Evolutionary conservation across 2,797 vertebrate genomes (phyloP), one percentile per base, ranked within the genome.

Genomic region (Neomorphus geoffroyi): DNA sequence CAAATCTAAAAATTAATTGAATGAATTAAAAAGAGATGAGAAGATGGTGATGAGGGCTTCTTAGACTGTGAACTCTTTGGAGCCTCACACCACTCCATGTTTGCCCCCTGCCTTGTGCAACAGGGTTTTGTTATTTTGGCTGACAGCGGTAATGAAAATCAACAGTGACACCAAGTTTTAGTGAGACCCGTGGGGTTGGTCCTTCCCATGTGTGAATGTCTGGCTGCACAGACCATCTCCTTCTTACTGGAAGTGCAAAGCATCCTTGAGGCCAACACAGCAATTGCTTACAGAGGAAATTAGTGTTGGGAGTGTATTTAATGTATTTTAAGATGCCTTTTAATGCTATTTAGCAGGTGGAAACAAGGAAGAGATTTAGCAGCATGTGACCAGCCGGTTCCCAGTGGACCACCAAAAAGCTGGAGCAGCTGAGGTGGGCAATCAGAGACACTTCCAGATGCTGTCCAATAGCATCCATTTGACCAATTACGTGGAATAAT

Each of bases 331-430:
- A 94, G 37, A 37, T 85, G 53, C 27, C 10, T 92, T 94, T 94
- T 90, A 85, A 86, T 88, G 64, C 45, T 81, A 13, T 75, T 86
- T 94, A 93, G 60, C 57, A 85, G 78, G 88, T 88, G 74, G 78
- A 92, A 88, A 91, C n/a, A 89, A 88, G 78, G 67, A 92, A 83
- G 70, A 88, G 74, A 77, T 84, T 93, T 86, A 94, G 45, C 43
- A 88, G 18, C 39, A 57, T 43, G 48, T 77, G 67, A 85, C 37
- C 70, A 77, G 70, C 60, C 61, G 23, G 26, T 35, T 91, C 80
- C 88, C 69, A 35, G 51, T 62, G 66, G 79, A 88, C 57, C 57
- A 71, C 61, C 43, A 50, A 87, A 90, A 88, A 30, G 37, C 61
- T 80, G 64, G 33, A 88, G 50, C 56, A 86, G 62, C 83, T 62